phyloP scores from a whole-genome alignment of 2,888 invertebrate genomes.

The Phymatocera aterrima region DNA sequence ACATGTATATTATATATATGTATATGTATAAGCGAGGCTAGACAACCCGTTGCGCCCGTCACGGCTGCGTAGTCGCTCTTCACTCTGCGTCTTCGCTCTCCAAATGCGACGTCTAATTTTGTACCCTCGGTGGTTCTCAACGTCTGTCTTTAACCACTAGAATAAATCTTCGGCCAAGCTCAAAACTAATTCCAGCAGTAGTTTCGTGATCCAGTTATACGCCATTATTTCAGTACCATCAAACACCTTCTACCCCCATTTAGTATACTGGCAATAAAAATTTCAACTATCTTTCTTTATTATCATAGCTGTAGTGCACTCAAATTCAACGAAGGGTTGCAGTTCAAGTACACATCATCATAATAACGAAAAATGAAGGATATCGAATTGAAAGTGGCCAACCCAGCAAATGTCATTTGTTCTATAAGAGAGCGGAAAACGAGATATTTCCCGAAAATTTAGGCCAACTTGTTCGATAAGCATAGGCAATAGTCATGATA shows the following conservation, averaged over 20 bases:
- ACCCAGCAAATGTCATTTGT: too few relatives aligned
- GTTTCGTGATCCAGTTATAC: background rate
- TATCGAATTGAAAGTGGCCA: too few relatives aligned
- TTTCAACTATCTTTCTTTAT: background rate
- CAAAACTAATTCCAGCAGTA: constrained; percentile 24
- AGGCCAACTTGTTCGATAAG: too few relatives aligned
- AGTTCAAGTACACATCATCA: too few relatives aligned
- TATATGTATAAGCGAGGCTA: constrained; percentile 9
- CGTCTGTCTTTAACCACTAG: constrained; percentile 17
- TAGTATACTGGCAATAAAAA: background rate
- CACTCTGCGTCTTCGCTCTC: constrained; percentile 37
- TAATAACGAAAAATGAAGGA: too few relatives aligned
- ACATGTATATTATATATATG: too few relatives aligned
- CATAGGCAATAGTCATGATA: too few relatives aligned
- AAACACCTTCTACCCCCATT: background rate
- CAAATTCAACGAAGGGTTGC: too few relatives aligned
- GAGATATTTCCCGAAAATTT: too few relatives aligned
- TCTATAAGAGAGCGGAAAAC: too few relatives aligned
- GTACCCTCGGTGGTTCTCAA: constrained; percentile 40
- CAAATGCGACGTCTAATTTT: constrained; percentile 45
- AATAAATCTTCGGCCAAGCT: constrained; percentile 22
- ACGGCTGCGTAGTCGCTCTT: constrained; percentile 40
- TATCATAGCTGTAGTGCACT: background rate
- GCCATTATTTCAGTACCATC: background rate
- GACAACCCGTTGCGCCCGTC: constrained; percentile 32